A percentile compares a stretch with the other conserved stretches of the same genome.
phyloP scores from a whole-genome alignment of 2,797 vertebrate genomes.

The Cirrhinus mrigala region DNA sequence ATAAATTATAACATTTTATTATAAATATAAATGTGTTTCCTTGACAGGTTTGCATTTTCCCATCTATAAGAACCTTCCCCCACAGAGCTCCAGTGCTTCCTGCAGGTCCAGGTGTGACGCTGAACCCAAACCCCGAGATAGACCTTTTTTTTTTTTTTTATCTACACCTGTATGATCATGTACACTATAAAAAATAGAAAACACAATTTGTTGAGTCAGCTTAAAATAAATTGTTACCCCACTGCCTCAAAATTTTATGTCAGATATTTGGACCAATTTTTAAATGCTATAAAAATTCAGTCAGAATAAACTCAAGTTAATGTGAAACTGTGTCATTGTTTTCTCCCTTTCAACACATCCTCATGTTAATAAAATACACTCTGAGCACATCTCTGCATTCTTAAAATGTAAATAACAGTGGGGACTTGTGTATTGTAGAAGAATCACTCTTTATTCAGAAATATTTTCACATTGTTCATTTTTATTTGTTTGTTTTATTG shows the following conservation, averaged over 20 bases:
- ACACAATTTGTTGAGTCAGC: no score
- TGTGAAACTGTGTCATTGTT: neutral
- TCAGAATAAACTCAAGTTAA: neutral
- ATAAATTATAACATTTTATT: neutral
- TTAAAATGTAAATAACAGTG: neutral
- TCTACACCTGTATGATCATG: no score
- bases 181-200: no score
- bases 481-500: neutral
- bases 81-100: conserved; percentile 70
- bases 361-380: neutral
- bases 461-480: neutral
- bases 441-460: neutral
- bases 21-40: neutral
- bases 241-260: no score
- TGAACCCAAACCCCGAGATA: conserved; percentile 75
- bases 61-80: conserved; percentile 76
- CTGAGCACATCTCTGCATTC: neutral
- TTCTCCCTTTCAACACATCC: neutral
- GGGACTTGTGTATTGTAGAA: neutral
- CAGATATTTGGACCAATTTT: no score
- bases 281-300: no score
- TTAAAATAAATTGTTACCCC: no score
- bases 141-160: conserved; percentile 64
- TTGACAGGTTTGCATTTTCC: conserved; percentile 80
- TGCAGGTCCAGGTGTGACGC: conserved; percentile 35